Conservation (phyloP, 2,888 invertebrate species). For the Lochmaea crataegi region DNA sequence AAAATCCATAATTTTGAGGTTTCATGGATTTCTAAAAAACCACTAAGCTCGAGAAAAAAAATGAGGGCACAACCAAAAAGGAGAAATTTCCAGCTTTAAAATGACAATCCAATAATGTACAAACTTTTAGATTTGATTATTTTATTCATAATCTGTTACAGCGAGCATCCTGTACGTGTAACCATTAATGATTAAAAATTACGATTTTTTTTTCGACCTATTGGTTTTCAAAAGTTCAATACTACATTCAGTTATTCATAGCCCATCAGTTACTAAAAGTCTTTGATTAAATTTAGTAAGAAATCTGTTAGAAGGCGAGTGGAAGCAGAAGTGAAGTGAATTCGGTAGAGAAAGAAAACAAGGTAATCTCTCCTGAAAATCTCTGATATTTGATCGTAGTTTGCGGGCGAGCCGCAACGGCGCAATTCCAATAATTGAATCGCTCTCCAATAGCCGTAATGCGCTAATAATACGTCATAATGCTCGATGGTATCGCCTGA, state of each 20-base stretch:
- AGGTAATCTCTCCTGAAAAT: slow-evolving; percentile 52
- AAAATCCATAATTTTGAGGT: too few relatives aligned
- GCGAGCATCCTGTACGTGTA: too few relatives aligned
- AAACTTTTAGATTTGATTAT: too few relatives aligned
- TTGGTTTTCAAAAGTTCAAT: slow-evolving; percentile 1
- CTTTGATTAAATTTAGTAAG: slow-evolving; percentile 50
- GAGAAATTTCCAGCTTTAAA: too few relatives aligned
- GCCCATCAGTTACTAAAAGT: slow-evolving; percentile 40
- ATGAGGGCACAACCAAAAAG: too few relatives aligned
- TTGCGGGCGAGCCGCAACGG: slow-evolving; percentile 63
- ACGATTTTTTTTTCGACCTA: slow-evolving; percentile 7
- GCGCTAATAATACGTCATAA: slow-evolving; percentile 68
- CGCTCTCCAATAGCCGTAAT: slow-evolving; percentile 67
- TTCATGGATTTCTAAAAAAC: too few relatives aligned
- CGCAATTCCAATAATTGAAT: slow-evolving; percentile 68
- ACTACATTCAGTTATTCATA: slow-evolving; percentile 24
- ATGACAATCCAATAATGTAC: too few relatives aligned
- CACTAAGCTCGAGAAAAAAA: too few relatives aligned
- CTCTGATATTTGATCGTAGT: slow-evolving; percentile 62
- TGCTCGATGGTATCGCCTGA: slow-evolving; percentile 66
- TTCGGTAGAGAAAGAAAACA: slow-evolving; percentile 49
- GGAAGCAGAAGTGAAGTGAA: slow-evolving; percentile 33
- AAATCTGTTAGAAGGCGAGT: slow-evolving; percentile 41
- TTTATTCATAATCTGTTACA: background rate
- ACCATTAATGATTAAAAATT: background rate